These are phyloP conservation scores for Paradisaea rubra DNA, from an alignment of 2,113 vertebrate species.

Conservation along the genomic window DNA sequence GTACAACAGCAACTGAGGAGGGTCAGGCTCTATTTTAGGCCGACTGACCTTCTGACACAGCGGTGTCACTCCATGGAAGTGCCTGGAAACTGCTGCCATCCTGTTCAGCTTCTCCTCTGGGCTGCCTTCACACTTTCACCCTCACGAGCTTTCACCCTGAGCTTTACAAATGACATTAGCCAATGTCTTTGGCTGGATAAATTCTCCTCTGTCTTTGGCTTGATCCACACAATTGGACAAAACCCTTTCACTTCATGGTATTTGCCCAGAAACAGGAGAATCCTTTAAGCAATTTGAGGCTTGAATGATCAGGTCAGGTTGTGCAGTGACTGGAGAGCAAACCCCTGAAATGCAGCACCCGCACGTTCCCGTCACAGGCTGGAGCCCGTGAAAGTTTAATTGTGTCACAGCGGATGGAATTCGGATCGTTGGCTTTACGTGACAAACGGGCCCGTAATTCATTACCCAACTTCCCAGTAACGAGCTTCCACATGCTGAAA, in stretches of 20 bases:
- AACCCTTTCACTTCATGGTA: conserved; percentile 22
- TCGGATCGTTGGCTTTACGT: background rate
- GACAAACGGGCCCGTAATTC: background rate
- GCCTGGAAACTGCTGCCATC: background rate
- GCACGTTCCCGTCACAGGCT: background rate
- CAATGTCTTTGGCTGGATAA: background rate
- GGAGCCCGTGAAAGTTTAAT: background rate
- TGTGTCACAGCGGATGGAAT: background rate
- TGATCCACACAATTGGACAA: conserved; percentile 28
- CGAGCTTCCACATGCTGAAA: background rate
- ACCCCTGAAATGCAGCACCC: background rate
- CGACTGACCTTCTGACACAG: background rate
- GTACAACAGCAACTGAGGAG: background rate
- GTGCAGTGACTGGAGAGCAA: background rate
- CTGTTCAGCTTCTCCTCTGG: background rate
- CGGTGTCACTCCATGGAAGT: fast-evolving
- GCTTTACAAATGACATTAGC: background rate
- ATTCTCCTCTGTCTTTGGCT: background rate
- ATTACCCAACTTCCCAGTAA: background rate
- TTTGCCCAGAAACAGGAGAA: conserved; percentile 43
- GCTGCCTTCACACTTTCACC: background rate
- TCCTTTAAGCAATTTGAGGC: conserved; percentile 52
- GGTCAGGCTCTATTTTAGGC: background rate
- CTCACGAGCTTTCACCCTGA: background rate
- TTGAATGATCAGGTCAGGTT: conserved; percentile 39